These are phyloP conservation scores for Podotricha telesiphe DNA, from an alignment of 2,888 invertebrate genomes.

Conservation along the genomic window DNA sequence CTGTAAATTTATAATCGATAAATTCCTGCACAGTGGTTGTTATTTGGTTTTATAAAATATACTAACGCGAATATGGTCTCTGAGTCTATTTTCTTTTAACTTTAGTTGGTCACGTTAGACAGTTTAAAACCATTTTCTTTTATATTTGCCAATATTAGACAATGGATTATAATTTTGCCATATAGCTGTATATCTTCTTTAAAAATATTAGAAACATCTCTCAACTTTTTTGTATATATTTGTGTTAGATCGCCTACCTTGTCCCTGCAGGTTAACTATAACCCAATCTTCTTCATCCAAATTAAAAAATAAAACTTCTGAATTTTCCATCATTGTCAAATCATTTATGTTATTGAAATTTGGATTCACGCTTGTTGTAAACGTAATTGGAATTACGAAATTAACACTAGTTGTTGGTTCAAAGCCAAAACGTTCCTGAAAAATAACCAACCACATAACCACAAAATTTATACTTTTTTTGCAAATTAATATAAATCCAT, in stretches of 20 bases:
- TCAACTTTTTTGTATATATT: too few relatives aligned
- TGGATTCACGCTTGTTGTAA: conserved; percentile 63
- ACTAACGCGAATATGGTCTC: too few relatives aligned
- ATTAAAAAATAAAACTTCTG: conserved; percentile 49
- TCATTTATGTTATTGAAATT: conserved; percentile 68
- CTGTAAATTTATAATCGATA: conserved; percentile 54
- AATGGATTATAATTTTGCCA: too few relatives aligned
- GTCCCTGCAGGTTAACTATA: conserved; percentile 72
- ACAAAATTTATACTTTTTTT: not conserved
- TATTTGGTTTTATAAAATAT: too few relatives aligned
- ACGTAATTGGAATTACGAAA: conserved; percentile 77
- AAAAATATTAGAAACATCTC: too few relatives aligned
- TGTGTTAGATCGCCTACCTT: conserved; percentile 56
- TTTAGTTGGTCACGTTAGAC: too few relatives aligned
- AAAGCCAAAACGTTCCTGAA: conserved; percentile 62
- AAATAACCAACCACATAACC: conserved; percentile 14
- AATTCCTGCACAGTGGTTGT: too few relatives aligned
- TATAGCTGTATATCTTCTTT: too few relatives aligned
- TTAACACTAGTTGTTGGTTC: conserved; percentile 44
- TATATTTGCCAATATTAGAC: too few relatives aligned
- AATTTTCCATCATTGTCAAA: conserved; percentile 51
- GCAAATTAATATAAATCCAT: too few relatives aligned
- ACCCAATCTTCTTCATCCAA: conserved; percentile 68
- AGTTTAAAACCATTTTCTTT: too few relatives aligned
- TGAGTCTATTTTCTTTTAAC: too few relatives aligned